phyloP scores from a whole-genome alignment of 2,113 vertebrate genomes.

The Setophaga petechia region DNA sequence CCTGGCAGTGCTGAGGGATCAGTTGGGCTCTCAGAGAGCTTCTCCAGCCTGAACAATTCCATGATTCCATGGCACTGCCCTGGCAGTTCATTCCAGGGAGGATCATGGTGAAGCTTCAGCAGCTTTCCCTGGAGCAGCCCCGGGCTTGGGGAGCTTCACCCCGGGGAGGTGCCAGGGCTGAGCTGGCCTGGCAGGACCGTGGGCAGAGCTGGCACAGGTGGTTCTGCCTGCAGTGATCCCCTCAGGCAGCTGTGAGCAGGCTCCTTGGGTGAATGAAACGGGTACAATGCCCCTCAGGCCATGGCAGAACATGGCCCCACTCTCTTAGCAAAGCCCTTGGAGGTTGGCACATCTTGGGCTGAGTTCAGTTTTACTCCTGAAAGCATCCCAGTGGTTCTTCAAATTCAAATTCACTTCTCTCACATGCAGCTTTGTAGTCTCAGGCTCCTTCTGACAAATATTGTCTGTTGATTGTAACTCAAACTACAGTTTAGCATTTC shows the following conservation, averaged over 20 bases:
- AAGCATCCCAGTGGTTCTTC: not conserved
- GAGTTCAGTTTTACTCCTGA: not conserved
- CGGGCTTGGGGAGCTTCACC: not conserved
- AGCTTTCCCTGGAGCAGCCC: not conserved
- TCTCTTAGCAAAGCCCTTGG: rapidly evolving
- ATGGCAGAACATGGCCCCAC: rapidly evolving
- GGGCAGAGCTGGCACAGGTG: not conserved
- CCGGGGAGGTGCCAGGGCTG: not conserved
- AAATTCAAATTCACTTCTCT: not conserved
- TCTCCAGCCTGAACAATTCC: not conserved
- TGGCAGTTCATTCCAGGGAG: not conserved
- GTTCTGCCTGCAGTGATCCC: not conserved
- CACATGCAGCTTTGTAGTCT: not conserved
- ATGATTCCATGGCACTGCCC: not conserved
- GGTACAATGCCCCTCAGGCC: not conserved
- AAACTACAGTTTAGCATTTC: not conserved
- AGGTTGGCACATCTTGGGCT: not conserved
- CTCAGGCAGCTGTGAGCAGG: not conserved
- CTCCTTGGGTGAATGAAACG: not conserved
- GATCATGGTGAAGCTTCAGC: not conserved
- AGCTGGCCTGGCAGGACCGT: no score
- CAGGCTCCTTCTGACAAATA: not conserved
- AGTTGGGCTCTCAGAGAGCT: not conserved
- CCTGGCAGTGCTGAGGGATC: not conserved
- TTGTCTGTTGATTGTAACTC: not conserved